Evolutionary conservation across 1,140 invertebrate genomes (phyloP).

Genomic region (Brachionus manjavacas): DNA sequence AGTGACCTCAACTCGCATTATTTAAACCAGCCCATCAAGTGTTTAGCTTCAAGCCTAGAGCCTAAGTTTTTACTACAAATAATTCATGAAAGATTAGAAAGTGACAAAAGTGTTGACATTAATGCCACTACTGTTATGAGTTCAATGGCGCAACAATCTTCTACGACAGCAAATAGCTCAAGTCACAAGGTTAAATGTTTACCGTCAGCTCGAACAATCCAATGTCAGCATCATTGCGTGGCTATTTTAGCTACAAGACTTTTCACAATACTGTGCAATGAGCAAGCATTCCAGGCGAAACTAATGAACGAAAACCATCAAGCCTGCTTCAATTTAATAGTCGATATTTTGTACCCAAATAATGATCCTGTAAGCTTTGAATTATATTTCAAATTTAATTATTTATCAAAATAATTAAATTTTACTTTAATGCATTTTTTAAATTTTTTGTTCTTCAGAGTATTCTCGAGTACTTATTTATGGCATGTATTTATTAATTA

Average conservation of each 20-base stretch:
- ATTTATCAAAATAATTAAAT: too few relatives aligned
- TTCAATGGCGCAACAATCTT: not conserved
- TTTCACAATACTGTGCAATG: constrained; percentile 64
- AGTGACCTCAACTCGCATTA: not conserved
- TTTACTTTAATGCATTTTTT: too few relatives aligned
- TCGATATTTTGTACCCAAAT: constrained; percentile 65
- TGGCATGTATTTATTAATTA: too few relatives aligned
- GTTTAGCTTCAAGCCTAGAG: not conserved
- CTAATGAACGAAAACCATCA: constrained; percentile 61
- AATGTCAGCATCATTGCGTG: constrained; percentile 67
- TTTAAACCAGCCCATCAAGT: constrained; percentile 24
- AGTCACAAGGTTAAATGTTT: constrained; percentile 61
- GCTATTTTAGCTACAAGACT: constrained; percentile 65
- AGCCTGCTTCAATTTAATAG: constrained; percentile 58
- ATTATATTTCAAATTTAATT: constrained; percentile 17
- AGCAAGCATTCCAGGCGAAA: constrained; percentile 59
- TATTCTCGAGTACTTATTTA: too few relatives aligned
- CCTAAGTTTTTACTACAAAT: constrained; percentile 4
- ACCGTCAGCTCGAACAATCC: constrained; percentile 62
- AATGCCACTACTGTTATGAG: constrained; percentile 17
- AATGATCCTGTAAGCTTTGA: constrained; percentile 61
- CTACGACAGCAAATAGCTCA: not conserved
- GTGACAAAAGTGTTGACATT: constrained; percentile 11
- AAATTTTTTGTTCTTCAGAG: too few relatives aligned
- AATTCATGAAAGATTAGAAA: constrained; percentile 33